phyloP scores from a whole-genome alignment of 2,888 invertebrate genomes.

The Harpalus rufipes region DNA sequence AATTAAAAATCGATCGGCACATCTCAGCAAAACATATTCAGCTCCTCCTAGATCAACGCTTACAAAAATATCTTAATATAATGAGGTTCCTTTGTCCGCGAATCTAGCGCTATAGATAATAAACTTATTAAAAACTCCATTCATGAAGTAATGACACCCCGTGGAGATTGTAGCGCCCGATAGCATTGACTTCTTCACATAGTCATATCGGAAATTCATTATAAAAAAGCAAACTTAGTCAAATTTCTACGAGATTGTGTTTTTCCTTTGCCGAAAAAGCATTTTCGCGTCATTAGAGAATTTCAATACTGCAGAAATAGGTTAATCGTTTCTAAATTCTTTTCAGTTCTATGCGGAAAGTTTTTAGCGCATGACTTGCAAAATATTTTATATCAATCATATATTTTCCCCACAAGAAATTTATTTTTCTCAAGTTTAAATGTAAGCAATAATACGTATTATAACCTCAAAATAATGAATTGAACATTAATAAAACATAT shows the following conservation, averaged over 20 bases:
- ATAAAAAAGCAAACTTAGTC: constrained; percentile 58
- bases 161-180: constrained; percentile 40
- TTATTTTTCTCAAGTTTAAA: constrained; percentile 33
- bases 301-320: constrained; percentile 65
- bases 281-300: constrained; percentile 65
- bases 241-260: constrained; percentile 57
- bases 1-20: constrained; percentile 60
- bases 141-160: constrained; percentile 47
- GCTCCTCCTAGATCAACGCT: constrained; percentile 33
- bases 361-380: constrained; percentile 56
- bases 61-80: constrained; percentile 43
- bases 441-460: neutral
- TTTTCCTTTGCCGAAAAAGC: constrained; percentile 62
- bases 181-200: constrained; percentile 34
- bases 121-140: constrained; percentile 65
- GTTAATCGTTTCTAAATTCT: constrained; percentile 64
- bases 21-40: constrained; percentile 52
- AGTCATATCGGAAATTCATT: constrained; percentile 63
- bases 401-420: constrained; percentile 14
- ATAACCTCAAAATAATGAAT: neutral
- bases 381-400: constrained; percentile 56
- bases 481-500: too few species aligned
- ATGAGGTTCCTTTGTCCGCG: constrained; percentile 50
- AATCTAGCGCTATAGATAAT: constrained; percentile 53
- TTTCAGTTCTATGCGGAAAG: constrained; percentile 56